Percentiles rank a stretch among this genome's conserved stretches.
phyloP scores from a whole-genome alignment of 2,888 invertebrate species.

The Tryphoninae sp. region DNA sequence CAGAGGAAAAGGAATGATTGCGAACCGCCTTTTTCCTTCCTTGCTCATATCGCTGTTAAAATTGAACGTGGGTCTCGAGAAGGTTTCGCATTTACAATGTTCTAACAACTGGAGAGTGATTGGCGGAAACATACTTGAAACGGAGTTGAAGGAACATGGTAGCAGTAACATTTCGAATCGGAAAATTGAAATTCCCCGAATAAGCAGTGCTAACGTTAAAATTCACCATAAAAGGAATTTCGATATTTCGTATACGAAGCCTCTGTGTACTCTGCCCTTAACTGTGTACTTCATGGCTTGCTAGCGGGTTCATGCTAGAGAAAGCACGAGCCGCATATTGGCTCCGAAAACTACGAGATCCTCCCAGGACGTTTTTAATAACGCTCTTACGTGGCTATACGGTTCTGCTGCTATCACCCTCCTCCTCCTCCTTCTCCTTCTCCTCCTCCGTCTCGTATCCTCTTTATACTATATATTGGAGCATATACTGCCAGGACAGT shows the following conservation, averaged over 20 bases:
- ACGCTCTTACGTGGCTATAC: constrained; percentile 73
- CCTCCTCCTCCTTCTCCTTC: neutral
- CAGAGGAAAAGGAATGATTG: neutral
- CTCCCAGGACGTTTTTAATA: constrained; percentile 76
- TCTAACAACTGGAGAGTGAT: neutral
- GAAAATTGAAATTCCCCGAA: neutral
- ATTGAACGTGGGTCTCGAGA: no score
- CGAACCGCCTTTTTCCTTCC: no score
- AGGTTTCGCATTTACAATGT: no score
- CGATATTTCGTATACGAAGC: constrained; percentile 29
- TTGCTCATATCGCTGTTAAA: no score
- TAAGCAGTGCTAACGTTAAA: neutral
- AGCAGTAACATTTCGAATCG: neutral
- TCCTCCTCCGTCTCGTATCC: constrained; percentile 29
- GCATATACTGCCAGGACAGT: constrained; percentile 1
- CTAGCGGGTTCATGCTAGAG: constrained; percentile 54
- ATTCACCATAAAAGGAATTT: neutral
- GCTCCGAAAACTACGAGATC: constrained; percentile 73
- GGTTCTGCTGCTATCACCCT: constrained; percentile 35
- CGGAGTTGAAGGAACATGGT: neutral
- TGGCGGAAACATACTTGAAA: neutral
- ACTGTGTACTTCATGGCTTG: constrained; percentile 15
- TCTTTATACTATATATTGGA: constrained; percentile 1
- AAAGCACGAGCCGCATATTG: constrained; percentile 72
- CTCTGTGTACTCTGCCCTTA: constrained; percentile 15